phyloP scores from a whole-genome alignment of 2,113 vertebrate species.

The Vidua chalybeata region DNA sequence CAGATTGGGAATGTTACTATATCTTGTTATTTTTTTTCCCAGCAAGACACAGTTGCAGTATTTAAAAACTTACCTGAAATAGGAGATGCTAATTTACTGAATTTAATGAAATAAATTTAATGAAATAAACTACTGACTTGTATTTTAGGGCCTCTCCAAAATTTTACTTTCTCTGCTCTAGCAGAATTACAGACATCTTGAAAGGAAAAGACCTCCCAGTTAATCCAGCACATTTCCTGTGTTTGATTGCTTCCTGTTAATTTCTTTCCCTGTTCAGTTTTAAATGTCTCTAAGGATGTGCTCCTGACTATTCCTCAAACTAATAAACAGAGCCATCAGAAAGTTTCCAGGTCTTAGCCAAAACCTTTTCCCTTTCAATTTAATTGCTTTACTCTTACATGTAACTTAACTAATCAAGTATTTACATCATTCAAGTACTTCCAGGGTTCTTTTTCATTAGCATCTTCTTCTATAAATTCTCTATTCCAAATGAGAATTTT shows the following conservation, averaged over 20 bases:
- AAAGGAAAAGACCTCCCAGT: background rate
- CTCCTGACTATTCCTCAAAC: background rate
- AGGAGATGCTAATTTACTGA: background rate
- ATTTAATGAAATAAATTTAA: background rate
- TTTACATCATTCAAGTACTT: background rate
- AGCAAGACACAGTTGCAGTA: background rate
- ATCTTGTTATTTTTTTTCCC: background rate
- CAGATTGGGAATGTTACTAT: background rate
- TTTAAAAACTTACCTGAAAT: background rate
- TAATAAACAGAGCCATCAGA: background rate
- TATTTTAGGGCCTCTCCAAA: background rate
- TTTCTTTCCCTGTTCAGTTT: conserved; percentile 7
- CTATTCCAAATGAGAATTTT: background rate
- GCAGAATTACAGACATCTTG: background rate
- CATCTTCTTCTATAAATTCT: background rate
- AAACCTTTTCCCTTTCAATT: conserved; percentile 2
- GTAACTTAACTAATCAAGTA: background rate
- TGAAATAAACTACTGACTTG: background rate
- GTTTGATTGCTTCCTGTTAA: conserved; percentile 28
- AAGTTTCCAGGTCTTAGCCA: background rate
- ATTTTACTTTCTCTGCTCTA: background rate
- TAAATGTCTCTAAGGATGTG: background rate
- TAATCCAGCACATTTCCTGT: conserved; percentile 6
- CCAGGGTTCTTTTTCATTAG: background rate
- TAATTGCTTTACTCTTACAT: background rate